These are phyloP conservation scores for Drosophila ustulata DNA, from an alignment of 2,888 invertebrate genomes.

Conservation along the genomic window DNA sequence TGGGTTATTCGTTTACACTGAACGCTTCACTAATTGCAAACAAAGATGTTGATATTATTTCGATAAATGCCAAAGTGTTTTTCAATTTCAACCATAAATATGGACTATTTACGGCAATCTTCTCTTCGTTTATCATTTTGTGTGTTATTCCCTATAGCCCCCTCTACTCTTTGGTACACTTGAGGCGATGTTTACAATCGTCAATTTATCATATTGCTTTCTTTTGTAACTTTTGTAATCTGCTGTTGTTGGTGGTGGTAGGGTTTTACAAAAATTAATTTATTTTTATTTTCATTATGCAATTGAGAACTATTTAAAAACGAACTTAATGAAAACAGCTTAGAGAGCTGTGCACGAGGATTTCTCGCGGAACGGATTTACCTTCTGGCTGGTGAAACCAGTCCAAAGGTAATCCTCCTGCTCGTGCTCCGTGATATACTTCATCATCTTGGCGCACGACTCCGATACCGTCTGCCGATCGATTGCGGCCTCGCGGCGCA, in stretches of 20 bases:
- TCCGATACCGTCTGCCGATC: conserved; percentile 94
- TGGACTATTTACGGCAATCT: conserved; percentile 12
- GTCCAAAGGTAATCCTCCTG: conserved; percentile 97
- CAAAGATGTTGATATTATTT: conserved; percentile 47
- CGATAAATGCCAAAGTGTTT: conserved; percentile 63
- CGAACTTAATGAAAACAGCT: conserved; percentile 73
- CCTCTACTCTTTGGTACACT: conserved; percentile 39
- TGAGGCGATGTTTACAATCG: conserved; percentile 13
- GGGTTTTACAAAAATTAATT: conserved; percentile 19
- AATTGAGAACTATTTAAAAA: conserved; percentile 36
- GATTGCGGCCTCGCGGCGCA: conserved; percentile 95
- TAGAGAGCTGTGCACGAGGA: conserved; percentile 94
- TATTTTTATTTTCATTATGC: too few relatives aligned
- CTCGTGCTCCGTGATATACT: conserved; percentile 95
- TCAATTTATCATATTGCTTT: conserved; percentile 49
- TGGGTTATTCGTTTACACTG: conserved; percentile 75
- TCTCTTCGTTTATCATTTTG: conserved; percentile 4
- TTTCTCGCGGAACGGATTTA: conserved; percentile 98
- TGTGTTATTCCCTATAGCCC: conserved; percentile 4
- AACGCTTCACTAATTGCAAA: conserved; percentile 46
- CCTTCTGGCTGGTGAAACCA: conserved; percentile 97
- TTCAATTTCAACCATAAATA: conserved; percentile 20
- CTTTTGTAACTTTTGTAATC: conserved; percentile 24
- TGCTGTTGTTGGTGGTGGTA: conserved; percentile 40
- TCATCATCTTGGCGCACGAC: conserved; percentile 97